These are phyloP conservation scores for Melinopterus prodromus DNA, from an alignment of 2,888 invertebrate genomes.

Conservation along the genomic window DNA sequence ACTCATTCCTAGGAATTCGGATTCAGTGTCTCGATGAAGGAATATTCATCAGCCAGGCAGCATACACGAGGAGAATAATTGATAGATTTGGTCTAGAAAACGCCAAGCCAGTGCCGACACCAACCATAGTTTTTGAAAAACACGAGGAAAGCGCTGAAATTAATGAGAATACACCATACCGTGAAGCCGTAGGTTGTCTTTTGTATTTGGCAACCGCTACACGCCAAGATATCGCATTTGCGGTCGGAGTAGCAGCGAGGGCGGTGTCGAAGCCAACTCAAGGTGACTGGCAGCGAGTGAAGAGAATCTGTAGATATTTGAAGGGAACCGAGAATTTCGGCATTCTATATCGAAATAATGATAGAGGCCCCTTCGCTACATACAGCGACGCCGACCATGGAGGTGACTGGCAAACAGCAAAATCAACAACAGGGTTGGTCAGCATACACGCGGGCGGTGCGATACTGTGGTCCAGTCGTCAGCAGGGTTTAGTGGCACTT, in stretches of 20 bases:
- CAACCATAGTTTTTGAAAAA: not conserved
- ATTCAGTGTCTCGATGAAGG: constrained; percentile 10
- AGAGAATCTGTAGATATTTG: constrained; percentile 12
- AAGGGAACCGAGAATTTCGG: constrained; percentile 9
- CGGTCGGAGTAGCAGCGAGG: not conserved
- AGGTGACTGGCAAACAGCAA: constrained; percentile 29
- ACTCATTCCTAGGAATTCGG: not conserved
- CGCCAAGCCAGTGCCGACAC: not conserved
- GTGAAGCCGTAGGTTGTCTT: constrained; percentile 19
- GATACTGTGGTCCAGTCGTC: constrained; percentile 45
- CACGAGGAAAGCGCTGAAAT: not conserved
- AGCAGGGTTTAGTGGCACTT: constrained; percentile 46
- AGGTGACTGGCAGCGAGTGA: constrained; percentile 6
- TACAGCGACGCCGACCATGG: constrained; percentile 15
- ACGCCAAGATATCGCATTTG: not conserved
- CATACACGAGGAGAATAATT: not conserved
- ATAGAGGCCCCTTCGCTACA: not conserved
- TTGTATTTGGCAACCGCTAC: constrained; percentile 8
- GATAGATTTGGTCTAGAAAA: constrained; percentile 11
- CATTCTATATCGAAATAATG: constrained; percentile 5
- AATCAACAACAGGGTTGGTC: constrained; percentile 42
- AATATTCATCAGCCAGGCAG: not conserved
- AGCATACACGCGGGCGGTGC: constrained; percentile 44
- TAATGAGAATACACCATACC: not conserved
- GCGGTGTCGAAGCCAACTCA: constrained; percentile 7